Evolutionary conservation across 1,140 invertebrate genomes (phyloP).

Genomic region (Wiebesia pumilae): DNA sequence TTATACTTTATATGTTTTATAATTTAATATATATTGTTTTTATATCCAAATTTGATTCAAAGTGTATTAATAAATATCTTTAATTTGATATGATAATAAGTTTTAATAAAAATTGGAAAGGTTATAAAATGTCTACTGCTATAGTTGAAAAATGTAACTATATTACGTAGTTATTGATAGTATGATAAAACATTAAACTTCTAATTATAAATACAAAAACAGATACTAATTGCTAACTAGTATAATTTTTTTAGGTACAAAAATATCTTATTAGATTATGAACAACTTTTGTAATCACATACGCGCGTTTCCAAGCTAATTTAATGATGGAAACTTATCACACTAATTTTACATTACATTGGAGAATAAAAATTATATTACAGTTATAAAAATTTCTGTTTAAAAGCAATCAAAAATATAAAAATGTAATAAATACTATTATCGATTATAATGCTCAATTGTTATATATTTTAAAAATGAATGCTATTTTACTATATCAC

Average conservation of each 20-base stretch:
- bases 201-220: neutral
- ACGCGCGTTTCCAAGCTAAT: neutral
- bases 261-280: neutral
- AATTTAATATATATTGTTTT: too few species aligned
- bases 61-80: too few species aligned
- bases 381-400: neutral
- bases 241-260: neutral
- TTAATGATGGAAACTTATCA: conserved; percentile 17
- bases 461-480: neutral
- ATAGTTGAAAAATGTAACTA: too few species aligned
- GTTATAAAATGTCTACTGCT: neutral
- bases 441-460: neutral
- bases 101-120: neutral
- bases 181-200: neutral
- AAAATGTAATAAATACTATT: neutral
- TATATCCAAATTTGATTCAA: too few species aligned
- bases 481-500: too few species aligned
- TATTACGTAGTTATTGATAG: neutral
- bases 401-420: neutral
- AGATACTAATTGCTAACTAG: neutral
- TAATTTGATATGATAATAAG: too few species aligned
- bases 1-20: too few species aligned
- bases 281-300: conserved; percentile 2
- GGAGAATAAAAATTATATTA: neutral
- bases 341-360: neutral